Evolutionary conservation across 2,113 vertebrate species (phyloP).

Genomic region (Poecile atricapillus): DNA sequence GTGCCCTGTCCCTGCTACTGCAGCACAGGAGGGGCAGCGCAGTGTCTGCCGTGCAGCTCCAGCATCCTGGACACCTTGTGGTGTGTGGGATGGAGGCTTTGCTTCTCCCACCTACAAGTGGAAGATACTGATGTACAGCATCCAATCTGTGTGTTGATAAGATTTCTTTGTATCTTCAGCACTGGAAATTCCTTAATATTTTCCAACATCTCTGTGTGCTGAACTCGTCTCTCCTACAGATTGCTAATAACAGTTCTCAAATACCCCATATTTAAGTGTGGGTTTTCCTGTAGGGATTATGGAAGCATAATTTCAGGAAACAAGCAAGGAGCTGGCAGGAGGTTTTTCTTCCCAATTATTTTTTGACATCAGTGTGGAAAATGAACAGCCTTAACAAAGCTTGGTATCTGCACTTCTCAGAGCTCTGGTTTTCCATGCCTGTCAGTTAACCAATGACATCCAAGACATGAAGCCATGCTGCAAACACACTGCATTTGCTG

Average conservation of each 20-base stretch:
- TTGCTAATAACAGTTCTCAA: background rate
- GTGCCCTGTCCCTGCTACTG: accelerated
- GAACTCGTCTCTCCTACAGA: background rate
- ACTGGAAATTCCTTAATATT: background rate
- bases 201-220: background rate
- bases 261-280: accelerated
- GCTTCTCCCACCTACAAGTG: background rate
- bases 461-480: accelerated
- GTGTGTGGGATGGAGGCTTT: accelerated
- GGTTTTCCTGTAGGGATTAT: background rate
- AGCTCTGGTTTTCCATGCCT: background rate
- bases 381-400: background rate
- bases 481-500: accelerated
- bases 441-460: background rate
- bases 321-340: background rate
- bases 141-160: background rate
- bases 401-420: background rate
- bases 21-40: background rate
- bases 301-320: background rate
- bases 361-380: background rate
- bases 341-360: background rate
- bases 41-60: accelerated
- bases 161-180: background rate
- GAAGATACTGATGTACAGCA: background rate
- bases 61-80: accelerated